Conservation (phyloP, 2,113 vertebrate genomes). For the Mustelus asterias region DNA sequence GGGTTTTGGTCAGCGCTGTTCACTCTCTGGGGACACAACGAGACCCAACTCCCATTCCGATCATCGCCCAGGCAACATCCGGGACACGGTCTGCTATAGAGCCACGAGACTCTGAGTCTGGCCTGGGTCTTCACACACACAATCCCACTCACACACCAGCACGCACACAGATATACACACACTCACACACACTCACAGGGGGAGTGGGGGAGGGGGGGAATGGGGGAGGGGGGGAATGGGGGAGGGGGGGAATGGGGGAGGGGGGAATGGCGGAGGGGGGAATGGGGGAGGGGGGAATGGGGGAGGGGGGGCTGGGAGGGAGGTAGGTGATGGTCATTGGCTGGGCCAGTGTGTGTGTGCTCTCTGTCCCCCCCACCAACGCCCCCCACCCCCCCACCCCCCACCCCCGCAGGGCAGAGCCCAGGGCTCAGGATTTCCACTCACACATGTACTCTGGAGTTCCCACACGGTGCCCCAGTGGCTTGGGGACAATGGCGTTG, state of each 20-base stretch:
- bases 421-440: conserved; percentile 39
- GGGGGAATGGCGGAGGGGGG: background rate
- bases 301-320: no score
- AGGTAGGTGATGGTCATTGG: no score
- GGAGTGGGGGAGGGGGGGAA: no score
- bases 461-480: conserved; percentile 75
- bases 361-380: no score
- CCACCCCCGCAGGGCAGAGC: background rate
- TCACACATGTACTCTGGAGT: conserved; percentile 95
- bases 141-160: background rate
- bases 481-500: conserved; percentile 81
- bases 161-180: background rate
- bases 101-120: no score
- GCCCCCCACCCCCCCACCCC: no score
- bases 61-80: background rate
- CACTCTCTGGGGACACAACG: background rate
- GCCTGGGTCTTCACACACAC: background rate
- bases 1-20: background rate
- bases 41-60: background rate
- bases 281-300: no score
- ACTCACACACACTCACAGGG: background rate
- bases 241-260: background rate
- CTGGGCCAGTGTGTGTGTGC: no score
- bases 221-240: no score
- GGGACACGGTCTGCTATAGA: no score